A percentile compares a stretch with the other conserved stretches of the same genome.
phyloP scores from a whole-genome alignment of 2,797 vertebrate species.

The Melanotaenia maccullochi region DNA sequence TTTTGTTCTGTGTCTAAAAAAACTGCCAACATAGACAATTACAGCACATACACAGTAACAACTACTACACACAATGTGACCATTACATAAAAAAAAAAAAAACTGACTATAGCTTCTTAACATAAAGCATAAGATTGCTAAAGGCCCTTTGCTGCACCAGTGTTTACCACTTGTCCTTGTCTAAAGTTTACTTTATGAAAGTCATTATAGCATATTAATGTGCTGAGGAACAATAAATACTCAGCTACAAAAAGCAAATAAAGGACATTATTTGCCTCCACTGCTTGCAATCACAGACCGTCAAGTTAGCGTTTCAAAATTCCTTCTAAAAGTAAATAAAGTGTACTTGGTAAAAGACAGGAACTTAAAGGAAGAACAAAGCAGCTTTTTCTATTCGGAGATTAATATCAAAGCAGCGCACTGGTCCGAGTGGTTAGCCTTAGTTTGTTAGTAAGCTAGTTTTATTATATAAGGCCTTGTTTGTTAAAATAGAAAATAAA shows the following conservation, averaged over 20 bases:
- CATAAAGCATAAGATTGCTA: not conserved
- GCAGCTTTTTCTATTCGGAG: slow-evolving; percentile 8
- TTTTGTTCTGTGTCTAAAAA: slow-evolving; percentile 2
- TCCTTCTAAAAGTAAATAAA: slow-evolving; percentile 8
- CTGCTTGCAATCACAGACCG: slow-evolving; percentile 7
- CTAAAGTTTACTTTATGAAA: slow-evolving; percentile 16
- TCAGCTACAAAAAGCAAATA: not conserved
- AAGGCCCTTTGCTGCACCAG: not conserved
- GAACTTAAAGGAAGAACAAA: slow-evolving; percentile 14
- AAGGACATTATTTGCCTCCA: slow-evolving; percentile 4
- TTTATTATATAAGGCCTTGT: slow-evolving; percentile 20
- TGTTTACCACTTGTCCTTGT: slow-evolving; percentile 20
- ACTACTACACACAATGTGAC: slow-evolving; percentile 6
- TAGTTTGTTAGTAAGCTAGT: slow-evolving; percentile 8
- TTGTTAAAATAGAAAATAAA: not conserved
- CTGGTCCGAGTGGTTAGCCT: slow-evolving; percentile 3
- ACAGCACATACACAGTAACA: slow-evolving; percentile 5
- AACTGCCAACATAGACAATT: not conserved
- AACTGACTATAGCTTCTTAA: not conserved
- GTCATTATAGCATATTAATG: not conserved
- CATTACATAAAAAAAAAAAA: slow-evolving; percentile 4
- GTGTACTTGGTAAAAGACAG: not conserved
- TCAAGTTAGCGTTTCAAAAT: slow-evolving; percentile 22
- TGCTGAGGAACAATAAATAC: not conserved
- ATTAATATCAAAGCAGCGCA: slow-evolving; percentile 25